phyloP scores from a whole-genome alignment of 1,140 invertebrate genomes.

The Melipona quadrifasciata region DNA sequence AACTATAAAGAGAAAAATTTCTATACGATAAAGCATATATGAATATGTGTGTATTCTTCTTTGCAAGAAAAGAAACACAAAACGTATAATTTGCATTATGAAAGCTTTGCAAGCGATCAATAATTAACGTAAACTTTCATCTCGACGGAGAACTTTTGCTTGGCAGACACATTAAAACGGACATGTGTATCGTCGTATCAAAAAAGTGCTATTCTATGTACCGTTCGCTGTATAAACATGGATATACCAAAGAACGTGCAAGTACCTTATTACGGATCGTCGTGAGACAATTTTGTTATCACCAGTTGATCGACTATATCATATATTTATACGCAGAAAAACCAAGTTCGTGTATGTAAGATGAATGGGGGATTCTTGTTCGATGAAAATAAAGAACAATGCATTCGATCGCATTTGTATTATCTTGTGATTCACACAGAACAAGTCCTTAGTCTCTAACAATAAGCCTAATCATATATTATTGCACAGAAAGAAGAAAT shows the following conservation, averaged over 20 bases:
- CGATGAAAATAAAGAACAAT: conserved; percentile 46
- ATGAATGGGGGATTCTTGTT: conserved; percentile 14
- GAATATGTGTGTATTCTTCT: background rate
- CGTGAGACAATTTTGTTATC: conserved; percentile 39
- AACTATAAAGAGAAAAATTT: background rate
- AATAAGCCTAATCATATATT: background rate
- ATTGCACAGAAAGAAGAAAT: background rate
- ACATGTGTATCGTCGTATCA: conserved; percentile 13
- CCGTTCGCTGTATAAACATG: conserved; percentile 36
- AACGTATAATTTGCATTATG: background rate
- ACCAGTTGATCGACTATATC: conserved; percentile 12
- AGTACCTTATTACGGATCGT: conserved; percentile 31
- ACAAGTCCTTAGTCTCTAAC: background rate
- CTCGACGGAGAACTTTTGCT: background rate
- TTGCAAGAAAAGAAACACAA: background rate
- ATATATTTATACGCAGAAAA: conserved; percentile 40
- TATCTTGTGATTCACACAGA: conserved; percentile 29
- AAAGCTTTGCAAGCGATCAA: background rate
- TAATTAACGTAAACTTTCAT: background rate
- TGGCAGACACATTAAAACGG: background rate
- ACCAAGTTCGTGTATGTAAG: conserved; percentile 19
- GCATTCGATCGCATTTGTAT: conserved; percentile 29
- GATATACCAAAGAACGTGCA: conserved; percentile 49
- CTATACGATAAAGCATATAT: background rate
- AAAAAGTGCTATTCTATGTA: conserved; percentile 29